phyloP scores from a whole-genome alignment of 1,140 invertebrate genomes.

The Drosophila nasuta region DNA sequence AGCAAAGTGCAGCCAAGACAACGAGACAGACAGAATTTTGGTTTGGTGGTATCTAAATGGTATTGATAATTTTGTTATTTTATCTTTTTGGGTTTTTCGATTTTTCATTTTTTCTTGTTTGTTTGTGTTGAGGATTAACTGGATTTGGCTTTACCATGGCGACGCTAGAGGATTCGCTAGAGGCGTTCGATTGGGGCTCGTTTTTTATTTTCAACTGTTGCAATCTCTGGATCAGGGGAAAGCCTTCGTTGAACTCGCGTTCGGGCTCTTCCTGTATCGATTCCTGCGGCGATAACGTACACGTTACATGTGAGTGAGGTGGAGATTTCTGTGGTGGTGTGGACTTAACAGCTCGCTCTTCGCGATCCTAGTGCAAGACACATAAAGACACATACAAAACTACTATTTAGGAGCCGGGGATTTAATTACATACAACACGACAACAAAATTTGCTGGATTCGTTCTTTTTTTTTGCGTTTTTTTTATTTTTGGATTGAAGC shows the following conservation, averaged over 20 bases:
- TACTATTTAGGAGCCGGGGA: conserved; percentile 84
- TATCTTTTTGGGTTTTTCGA: too few species aligned
- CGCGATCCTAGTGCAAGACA: conserved; percentile 86
- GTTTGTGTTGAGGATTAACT: conserved; percentile 11
- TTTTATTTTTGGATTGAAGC: conserved; percentile 45
- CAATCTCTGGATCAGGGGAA: conserved; percentile 92
- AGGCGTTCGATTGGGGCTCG: conserved; percentile 86
- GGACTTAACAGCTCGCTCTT: conserved; percentile 87
- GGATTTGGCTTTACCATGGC: conserved; percentile 73
- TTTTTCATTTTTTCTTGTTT: too few species aligned
- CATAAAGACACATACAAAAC: conserved; percentile 84
- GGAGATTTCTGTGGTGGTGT: conserved; percentile 85
- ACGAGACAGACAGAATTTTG: not conserved
- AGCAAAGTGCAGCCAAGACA: not conserved
- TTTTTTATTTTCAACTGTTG: conserved; percentile 92
- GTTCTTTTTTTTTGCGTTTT: conserved; percentile 11
- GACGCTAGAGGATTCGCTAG: conserved; percentile 58
- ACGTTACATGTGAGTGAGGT: conserved; percentile 84
- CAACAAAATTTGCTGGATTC: conserved; percentile 40
- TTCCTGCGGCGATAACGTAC: conserved; percentile 81
- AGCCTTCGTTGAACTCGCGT: conserved; percentile 89
- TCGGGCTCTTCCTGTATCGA: conserved; percentile 85
- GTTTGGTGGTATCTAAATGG: not conserved
- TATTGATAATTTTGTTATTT: not conserved
- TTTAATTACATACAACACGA: conserved; percentile 78